phyloP scores from a whole-genome alignment of 2,797 vertebrate species.

The Melanitta fusca region DNA sequence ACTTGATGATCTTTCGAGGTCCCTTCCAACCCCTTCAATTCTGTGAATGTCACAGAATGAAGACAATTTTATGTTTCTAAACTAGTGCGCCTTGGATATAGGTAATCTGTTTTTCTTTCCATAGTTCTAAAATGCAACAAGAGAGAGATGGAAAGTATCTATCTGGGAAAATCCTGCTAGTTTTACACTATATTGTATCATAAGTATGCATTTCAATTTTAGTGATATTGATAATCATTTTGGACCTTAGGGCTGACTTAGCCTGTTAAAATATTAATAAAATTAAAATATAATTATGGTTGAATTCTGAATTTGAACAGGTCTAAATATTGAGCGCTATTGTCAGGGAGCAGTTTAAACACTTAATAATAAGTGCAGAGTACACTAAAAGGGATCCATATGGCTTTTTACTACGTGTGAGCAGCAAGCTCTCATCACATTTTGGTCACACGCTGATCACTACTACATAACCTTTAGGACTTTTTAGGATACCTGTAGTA shows the following conservation, averaged over 20 bases:
- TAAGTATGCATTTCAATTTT: not conserved
- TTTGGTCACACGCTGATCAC: not conserved
- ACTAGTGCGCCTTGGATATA: not conserved
- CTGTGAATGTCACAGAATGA: not conserved
- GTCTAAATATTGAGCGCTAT: not conserved
- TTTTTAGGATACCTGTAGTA: not conserved
- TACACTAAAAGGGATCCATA: not conserved
- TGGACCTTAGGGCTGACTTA: not conserved
- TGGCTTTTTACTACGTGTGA: not conserved
- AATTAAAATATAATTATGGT: not conserved
- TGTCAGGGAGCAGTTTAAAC: not conserved
- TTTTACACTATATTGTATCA: not conserved
- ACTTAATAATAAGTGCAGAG: not conserved
- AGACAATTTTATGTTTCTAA: not conserved
- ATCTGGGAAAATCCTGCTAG: not conserved
- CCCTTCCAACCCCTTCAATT: too few species aligned
- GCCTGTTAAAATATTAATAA: not conserved
- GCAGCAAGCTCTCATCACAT: not conserved
- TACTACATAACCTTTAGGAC: not conserved
- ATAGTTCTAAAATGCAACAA: not conserved
- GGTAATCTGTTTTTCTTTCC: not conserved
- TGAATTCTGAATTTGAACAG: not conserved
- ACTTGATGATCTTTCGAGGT: too few species aligned
- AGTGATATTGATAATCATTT: not conserved
- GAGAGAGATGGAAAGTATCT: not conserved